A percentile compares a stretch with the other conserved stretches of the same genome.
Evolutionary conservation across 30 jellyfish, hydroid and myxozoan genomes (phyloP).

Genomic region (Turritopsis rubra): DNA sequence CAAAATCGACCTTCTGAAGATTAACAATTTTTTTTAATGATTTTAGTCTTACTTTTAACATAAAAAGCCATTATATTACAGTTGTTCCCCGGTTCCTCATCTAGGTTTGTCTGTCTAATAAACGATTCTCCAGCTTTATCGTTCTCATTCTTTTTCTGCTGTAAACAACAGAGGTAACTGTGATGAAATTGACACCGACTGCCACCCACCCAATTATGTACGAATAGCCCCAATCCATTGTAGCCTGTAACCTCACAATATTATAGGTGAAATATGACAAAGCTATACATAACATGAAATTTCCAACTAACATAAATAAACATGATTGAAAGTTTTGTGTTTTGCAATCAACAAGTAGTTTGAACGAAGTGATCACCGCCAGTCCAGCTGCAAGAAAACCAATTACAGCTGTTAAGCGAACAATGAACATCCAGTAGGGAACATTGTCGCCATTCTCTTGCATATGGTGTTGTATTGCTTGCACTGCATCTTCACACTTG

Average conservation of each 20-base stretch:
- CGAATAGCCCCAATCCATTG: neutral
- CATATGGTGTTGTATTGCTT: constrained; percentile 4
- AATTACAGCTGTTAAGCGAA: neutral
- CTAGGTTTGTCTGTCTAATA: neutral
- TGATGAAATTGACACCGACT: neutral
- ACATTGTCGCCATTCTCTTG: neutral
- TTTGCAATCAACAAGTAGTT: neutral
- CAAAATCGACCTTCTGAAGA: too few relatives aligned
- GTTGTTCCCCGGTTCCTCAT: too few relatives aligned
- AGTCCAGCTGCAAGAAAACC: neutral
- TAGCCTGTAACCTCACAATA: neutral
- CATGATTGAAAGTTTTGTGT: neutral
- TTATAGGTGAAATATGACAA: constrained; percentile 9
- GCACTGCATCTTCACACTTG: constrained; percentile 3
- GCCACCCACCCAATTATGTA: constrained; percentile 1
- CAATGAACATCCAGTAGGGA: constrained; percentile 14
- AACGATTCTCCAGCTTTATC: neutral
- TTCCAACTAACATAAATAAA: neutral
- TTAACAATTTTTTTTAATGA: too few relatives aligned
- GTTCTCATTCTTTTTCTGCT: neutral
- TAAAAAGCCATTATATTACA: too few relatives aligned
- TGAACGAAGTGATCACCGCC: neutral
- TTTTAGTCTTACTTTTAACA: too few relatives aligned
- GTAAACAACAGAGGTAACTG: neutral
- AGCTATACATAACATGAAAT: neutral